Evolutionary conservation across 2,888 invertebrate species (phyloP).

Genomic region (Sphinx pinastri): DNA sequence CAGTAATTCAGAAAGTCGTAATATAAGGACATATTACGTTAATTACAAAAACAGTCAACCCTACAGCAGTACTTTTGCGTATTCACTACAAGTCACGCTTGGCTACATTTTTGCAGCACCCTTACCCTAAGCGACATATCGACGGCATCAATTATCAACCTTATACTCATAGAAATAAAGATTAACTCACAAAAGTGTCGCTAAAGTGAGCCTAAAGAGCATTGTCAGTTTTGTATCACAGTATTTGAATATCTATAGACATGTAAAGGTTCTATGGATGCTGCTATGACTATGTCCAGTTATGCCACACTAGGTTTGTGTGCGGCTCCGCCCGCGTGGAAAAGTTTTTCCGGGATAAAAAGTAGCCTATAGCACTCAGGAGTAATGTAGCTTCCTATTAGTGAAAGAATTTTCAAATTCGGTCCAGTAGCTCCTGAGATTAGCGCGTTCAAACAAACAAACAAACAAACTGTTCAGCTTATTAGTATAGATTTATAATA

Average conservation of each 20-base stretch:
- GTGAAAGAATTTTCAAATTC: too few relatives aligned
- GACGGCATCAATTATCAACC: conserved; percentile 15
- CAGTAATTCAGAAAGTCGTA: background rate
- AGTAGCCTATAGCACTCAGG: too few relatives aligned
- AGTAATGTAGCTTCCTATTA: too few relatives aligned
- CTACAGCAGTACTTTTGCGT: background rate
- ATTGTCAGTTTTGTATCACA: background rate
- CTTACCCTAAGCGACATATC: conserved; percentile 20
- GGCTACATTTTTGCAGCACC: conserved; percentile 22
- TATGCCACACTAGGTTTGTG: too few relatives aligned
- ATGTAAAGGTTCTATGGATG: too few relatives aligned
- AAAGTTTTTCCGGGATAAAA: too few relatives aligned
- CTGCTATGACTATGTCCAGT: too few relatives aligned
- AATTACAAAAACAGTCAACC: background rate
- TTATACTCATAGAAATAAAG: background rate
- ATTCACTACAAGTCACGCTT: conserved; percentile 23
- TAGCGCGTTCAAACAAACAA: too few relatives aligned
- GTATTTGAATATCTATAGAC: background rate
- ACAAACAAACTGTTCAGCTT: too few relatives aligned
- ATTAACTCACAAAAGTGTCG: background rate
- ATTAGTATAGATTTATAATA: too few relatives aligned
- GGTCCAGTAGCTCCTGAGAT: too few relatives aligned
- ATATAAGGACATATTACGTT: background rate
- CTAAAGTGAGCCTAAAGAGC: background rate
- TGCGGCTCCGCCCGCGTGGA: too few relatives aligned